phyloP scores from a whole-genome alignment of 2,113 vertebrate species.

The Pedionomus torquatus region DNA sequence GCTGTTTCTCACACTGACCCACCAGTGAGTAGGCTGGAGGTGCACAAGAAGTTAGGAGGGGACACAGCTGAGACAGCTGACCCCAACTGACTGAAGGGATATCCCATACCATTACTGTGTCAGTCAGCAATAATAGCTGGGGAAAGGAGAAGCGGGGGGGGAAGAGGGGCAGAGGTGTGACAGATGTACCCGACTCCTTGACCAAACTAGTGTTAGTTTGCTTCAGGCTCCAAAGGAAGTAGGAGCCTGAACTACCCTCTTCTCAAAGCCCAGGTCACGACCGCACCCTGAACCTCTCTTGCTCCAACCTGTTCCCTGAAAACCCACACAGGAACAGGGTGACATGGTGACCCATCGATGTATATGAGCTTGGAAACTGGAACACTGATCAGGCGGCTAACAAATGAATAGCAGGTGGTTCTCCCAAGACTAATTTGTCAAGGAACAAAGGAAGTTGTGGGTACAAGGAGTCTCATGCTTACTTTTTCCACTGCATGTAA shows the following conservation, averaged over 20 bases:
- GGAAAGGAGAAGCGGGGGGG: neutral
- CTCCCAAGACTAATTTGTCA: neutral
- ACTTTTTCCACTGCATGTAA: neutral
- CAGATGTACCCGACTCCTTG: rapidly evolving
- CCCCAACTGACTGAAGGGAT: neutral
- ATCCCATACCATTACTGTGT: rapidly evolving
- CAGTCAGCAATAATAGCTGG: neutral
- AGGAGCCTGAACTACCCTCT: neutral
- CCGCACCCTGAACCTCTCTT: neutral
- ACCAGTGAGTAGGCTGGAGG: neutral
- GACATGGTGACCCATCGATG: neutral
- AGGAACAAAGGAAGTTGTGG: neutral
- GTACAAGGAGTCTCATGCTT: neutral
- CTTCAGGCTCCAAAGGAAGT: neutral
- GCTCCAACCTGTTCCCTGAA: neutral
- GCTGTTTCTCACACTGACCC: neutral
- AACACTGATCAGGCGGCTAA: neutral
- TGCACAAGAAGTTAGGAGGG: neutral
- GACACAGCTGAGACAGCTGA: neutral
- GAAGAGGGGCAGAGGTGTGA: neutral
- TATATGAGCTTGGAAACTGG: neutral
- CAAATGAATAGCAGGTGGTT: neutral
- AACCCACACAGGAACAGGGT: neutral
- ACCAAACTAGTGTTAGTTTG: neutral
- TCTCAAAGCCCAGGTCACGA: neutral